These are phyloP conservation scores for Harpagoxenus sublaevis DNA, from an alignment of 2,888 invertebrate species.

Conservation along the genomic window DNA sequence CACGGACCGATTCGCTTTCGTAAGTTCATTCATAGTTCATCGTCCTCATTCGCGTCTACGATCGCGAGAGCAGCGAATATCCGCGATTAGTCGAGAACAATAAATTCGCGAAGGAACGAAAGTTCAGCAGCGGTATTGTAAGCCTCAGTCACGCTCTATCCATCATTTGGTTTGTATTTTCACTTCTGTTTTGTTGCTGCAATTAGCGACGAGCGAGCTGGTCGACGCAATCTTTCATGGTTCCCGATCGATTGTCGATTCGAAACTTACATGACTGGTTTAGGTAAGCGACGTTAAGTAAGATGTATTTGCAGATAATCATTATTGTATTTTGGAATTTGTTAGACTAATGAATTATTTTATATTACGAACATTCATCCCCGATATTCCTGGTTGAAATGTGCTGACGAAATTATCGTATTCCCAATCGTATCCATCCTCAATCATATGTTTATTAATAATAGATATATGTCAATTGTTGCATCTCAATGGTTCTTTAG, in stretches of 20 bases:
- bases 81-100: conserved; percentile 60
- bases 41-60: conserved; percentile 62
- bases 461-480: conserved; percentile 28
- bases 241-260: background rate
- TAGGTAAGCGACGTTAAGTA: conserved; percentile 8
- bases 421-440: background rate
- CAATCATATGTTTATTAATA: background rate
- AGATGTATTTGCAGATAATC: conserved; percentile 23
- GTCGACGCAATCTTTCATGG: conserved; percentile 9
- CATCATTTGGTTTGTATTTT: conserved; percentile 73
- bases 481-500: background rate
- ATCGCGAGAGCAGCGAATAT: conserved; percentile 61
- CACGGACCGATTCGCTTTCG: conserved; percentile 75
- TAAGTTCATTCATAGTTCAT: conserved; percentile 70
- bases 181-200: conserved; percentile 62
- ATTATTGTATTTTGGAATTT: background rate
- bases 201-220: conserved; percentile 30
- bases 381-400: background rate
- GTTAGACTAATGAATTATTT: background rate
- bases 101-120: conserved; percentile 54
- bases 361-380: background rate
- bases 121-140: conserved; percentile 81
- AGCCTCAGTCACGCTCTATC: conserved; percentile 80
- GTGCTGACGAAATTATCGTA: background rate
- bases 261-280: background rate